Conservation (phyloP, 2,113 vertebrate genomes). For the Glaucomys volans region DNA sequence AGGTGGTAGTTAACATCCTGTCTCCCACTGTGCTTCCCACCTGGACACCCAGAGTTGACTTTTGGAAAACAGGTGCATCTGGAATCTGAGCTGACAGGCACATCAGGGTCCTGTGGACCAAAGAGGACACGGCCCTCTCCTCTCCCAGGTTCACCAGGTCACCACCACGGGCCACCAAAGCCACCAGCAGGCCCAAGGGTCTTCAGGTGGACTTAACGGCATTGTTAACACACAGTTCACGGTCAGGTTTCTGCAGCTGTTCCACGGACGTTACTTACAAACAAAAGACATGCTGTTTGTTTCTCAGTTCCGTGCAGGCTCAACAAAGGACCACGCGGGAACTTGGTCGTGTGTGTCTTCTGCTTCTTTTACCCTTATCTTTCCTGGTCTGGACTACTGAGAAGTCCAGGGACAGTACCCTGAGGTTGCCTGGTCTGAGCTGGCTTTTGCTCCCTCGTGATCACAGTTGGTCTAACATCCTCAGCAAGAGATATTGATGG, state of each 20-base stretch:
- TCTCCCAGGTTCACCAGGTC: accelerated
- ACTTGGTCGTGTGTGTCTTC: accelerated
- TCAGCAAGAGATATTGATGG: accelerated
- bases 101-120: accelerated
- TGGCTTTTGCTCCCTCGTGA: neutral
- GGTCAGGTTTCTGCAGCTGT: neutral
- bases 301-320: neutral
- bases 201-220: accelerated
- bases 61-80: accelerated
- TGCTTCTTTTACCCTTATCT: accelerated
- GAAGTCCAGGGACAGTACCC: too few species aligned
- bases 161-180: accelerated
- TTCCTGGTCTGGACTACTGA: neutral
- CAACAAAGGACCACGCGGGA: too few species aligned
- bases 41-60: neutral
- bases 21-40: neutral
- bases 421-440: neutral
- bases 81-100: too few species aligned
- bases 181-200: neutral
- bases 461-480: neutral
- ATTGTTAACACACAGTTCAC: accelerated
- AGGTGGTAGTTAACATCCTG: neutral
- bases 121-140: accelerated
- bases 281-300: neutral
- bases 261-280: neutral